phyloP scores from a whole-genome alignment of 1,140 invertebrate genomes.

The Trinorchestia longiramus region DNA sequence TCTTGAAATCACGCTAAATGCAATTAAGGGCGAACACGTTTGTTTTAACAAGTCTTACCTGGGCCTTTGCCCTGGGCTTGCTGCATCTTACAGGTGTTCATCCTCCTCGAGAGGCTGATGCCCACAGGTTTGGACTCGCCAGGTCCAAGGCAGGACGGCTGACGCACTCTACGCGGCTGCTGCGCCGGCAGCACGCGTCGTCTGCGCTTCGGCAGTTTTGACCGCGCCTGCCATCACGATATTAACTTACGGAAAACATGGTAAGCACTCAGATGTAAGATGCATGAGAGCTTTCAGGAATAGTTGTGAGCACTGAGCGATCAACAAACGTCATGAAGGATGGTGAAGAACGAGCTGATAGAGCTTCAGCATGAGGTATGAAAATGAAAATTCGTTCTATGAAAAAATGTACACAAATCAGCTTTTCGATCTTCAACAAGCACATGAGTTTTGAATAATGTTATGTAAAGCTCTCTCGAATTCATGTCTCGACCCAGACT shows the following conservation, averaged over 20 bases:
- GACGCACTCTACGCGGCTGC: slow-evolving; percentile 74
- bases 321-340: no score
- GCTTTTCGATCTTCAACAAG: no score
- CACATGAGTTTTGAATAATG: no score
- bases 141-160: slow-evolving; percentile 49
- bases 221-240: slow-evolving; percentile 79
- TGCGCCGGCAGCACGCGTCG: slow-evolving; percentile 86
- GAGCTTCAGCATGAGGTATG: no score
- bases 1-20: neutral
- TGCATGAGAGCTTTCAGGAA: no score
- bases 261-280: neutral
- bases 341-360: no score
- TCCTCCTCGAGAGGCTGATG: slow-evolving; percentile 44
- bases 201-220: slow-evolving; percentile 88
- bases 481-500: no score
- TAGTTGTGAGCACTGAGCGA: no score
- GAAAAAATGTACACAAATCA: no score
- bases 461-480: no score
- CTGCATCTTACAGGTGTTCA: slow-evolving; percentile 52
- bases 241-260: neutral
- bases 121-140: slow-evolving; percentile 32
- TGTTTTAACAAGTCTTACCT: neutral
- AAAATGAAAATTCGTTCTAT: no score
- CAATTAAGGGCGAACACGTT: neutral
- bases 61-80: slow-evolving; percentile 32